Base-by-base conservation (phyloP, 1,140 invertebrate species). In the Cydia strobilella region DNA sequence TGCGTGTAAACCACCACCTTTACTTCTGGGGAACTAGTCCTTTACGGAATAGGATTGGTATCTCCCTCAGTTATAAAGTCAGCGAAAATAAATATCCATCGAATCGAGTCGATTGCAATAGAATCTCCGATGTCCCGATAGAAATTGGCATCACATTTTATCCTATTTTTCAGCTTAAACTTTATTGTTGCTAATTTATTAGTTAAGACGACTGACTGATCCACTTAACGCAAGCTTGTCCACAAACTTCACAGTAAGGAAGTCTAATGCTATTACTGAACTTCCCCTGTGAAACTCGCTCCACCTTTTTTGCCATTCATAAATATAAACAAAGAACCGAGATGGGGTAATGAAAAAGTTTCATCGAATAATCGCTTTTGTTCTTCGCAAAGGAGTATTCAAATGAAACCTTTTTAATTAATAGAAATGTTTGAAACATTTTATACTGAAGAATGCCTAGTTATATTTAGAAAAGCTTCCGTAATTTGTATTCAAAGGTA, bases 191-290 rank as follows among this genome's bases (percentile, higher is more conserved):
- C 65, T 42, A 23, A 69, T 35, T 69, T 69, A 69, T 69, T 69
- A 20, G 65, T 69, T 39, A 10, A 7, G 25, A 69, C 65, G 31
- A 39, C 78, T 79, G 80, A 73, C 75, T 81, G 76, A 82, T 86
- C 79, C 78, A 83, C 78, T 81, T 82, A 79, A 74, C 72, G 39
- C 23, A 79, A 83, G 73, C 79, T 82, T 76, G 73, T 76, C 76
- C 74, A 74, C 82, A 79, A 86, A 82, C 81, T 84, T 84, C 80
- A 86, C 83, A 84, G 82, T 81, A 81, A 81, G 77, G 74, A 79
- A 81, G 74, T 77, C 79, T 87, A 83, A 86, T 79, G 80, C 80
- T 83, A 86, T 86, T 84, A 84, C 78, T 25, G 71, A 82, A 82
- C 35, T 79, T 77, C 62, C 65, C 63, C 75, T 63, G 42, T 42